Base-by-base conservation (phyloP, 2,888 invertebrate species). In the Coleophora flavipennella region DNA sequence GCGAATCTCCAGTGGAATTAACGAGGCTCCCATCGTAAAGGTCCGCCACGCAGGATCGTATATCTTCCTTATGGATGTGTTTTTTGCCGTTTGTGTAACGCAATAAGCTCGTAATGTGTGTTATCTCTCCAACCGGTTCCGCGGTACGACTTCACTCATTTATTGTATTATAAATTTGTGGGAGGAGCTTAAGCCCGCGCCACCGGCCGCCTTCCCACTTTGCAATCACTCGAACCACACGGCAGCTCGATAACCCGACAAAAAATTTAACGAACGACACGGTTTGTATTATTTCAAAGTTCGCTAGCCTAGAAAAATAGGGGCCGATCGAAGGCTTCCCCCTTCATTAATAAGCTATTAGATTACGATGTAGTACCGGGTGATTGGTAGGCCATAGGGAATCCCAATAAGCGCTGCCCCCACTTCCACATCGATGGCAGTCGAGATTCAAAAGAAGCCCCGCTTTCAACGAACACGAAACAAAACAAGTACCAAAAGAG, bases 331-430 rank as follows among this genome's bases (percentile, higher is more conserved):
- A 69, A 61, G 68, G 70, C 67, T 79, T 81, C 80, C 80, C n/a
- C 81, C 72, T 41, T 80, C 67, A 80, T 84, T 83, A 84, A 84
- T 81, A 81, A 81, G 81, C 83, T 84, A 84, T 84, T 83, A 84
- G 80, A 84, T 84, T 84, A 84, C 65, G 65, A 72, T 72, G 74
- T 73, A 77, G 71, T 65, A 66, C 62, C 68, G 72, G 62, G 76
- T 75, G 75, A 83, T 84, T 83, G 83, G 83, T 77, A 80, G 79
- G 66, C 78, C 68, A 72, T 72, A 64, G 78, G 78, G 81, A 83
- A 83, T 83, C 81, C 83, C 70, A 79, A 80, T 81, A 83, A 83
- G 67, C 65, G 78, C 68, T 62, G 66, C 71, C 81, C 81, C 80
- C 81, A 73, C 83, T 81, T 83, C 81, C 80, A 81, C 69, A 65